Base-by-base conservation (phyloP, 2,888 invertebrate genomes). In the Dolichomitus sp. region DNA sequence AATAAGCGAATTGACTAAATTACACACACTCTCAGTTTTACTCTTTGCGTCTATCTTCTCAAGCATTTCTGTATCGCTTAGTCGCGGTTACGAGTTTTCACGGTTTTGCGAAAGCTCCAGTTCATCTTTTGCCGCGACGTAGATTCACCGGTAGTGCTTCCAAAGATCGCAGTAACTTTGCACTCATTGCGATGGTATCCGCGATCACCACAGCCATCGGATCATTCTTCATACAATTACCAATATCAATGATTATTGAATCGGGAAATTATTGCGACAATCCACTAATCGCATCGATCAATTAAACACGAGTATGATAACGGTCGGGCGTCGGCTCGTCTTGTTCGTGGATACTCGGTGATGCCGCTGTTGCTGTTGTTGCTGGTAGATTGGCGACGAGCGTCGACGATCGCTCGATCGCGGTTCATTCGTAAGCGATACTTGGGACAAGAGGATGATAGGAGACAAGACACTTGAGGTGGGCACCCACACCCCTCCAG, bases 381-480 rank as follows among this genome's bases (percentile, higher is more conserved):
- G 74, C 83, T 83, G 80, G 81, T 84, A 80, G 85, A 82, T 86
- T 85, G 83, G 86, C 86, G 81, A 84, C 87, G 89, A 90, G 88
- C 87, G 90, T 83, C 88, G 87, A 87, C 90, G 89, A 90, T 91
- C 90, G 87, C 87, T 89, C 90, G 90, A 91, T 91, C 90, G 90
- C 90, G 89, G 90, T 90, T 91, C 91, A 91, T 91, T 91, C 91
- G 91, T 91, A 91, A 91, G 88, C 91, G 91, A 91, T 91, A 91
- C 89, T 90, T 88, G 89, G 89, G 85, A 91, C 90, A 89, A 91
- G 89, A 90, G 89, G 91, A 91, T 89, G 90, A 91, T 90, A 91
- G 89, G 91, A 90, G 91, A 91, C 90, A 88, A 90, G 90, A 90
- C 88, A 89, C 90, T 90, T 90, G 88, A 85, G 86, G 88, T 88